Conservation (phyloP, 1,140 invertebrate genomes). For the Choristoneura fumiferana region DNA sequence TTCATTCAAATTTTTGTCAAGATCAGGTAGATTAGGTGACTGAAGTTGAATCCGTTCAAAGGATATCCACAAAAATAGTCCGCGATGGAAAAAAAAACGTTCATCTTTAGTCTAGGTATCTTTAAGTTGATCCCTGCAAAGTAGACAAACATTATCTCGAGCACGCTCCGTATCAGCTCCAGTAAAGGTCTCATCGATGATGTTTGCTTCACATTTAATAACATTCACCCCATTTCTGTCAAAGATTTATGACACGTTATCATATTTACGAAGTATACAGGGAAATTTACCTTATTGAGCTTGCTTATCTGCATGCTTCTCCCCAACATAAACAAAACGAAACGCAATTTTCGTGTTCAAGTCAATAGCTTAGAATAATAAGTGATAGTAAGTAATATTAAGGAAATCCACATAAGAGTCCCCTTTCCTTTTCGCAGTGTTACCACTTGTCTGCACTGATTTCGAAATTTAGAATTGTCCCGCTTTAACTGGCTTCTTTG, state of each 20-base stretch:
- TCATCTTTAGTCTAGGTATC: too few relatives aligned
- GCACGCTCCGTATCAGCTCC: constrained; percentile 6
- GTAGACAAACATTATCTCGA: constrained; percentile 3
- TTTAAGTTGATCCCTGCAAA: neutral
- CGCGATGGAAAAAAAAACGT: too few relatives aligned
- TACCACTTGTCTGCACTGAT: constrained; percentile 28
- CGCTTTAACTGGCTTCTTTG: too few relatives aligned
- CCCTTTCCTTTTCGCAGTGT: constrained; percentile 24
- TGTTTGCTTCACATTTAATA: constrained; percentile 26
- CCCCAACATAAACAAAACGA: constrained; percentile 66
- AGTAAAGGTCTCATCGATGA: constrained; percentile 5
- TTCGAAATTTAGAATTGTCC: too few relatives aligned
- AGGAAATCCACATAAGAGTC: constrained; percentile 50
- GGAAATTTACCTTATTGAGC: constrained; percentile 42
- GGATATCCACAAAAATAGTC: too few relatives aligned
- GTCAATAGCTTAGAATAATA: constrained; percentile 76
- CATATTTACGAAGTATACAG: constrained; percentile 41
- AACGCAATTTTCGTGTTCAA: constrained; percentile 73
- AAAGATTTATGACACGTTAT: constrained; percentile 45
- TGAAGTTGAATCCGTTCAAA: too few relatives aligned
- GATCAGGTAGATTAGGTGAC: too few relatives aligned
- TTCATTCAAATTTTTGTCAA: too few relatives aligned
- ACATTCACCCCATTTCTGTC: constrained; percentile 32
- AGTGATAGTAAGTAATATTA: constrained; percentile 69
- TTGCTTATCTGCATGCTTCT: constrained; percentile 49